These are phyloP conservation scores for Camarhynchus parvulus DNA, from an alignment of 2,113 vertebrate genomes.

Conservation along the genomic window DNA sequence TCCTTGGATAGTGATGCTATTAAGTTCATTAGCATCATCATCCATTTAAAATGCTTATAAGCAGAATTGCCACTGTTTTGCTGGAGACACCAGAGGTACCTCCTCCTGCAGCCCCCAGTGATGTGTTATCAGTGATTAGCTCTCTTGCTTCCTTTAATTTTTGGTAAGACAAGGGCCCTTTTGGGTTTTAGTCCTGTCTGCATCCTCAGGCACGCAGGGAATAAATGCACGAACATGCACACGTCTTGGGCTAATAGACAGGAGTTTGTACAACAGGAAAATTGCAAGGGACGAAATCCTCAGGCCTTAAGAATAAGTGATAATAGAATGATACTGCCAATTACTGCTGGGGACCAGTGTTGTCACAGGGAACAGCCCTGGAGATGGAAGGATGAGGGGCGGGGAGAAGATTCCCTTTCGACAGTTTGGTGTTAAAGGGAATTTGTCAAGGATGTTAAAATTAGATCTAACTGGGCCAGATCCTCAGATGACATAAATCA, in stretches of 20 bases:
- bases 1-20: constrained; percentile 68
- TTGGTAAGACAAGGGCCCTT: background rate
- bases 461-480: constrained; percentile 40
- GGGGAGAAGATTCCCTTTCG: background rate
- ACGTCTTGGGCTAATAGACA: background rate
- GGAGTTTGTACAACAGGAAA: constrained; percentile 50
- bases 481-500: constrained; percentile 50
- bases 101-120: background rate
- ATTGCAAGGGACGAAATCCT: constrained; percentile 49
- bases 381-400: background rate
- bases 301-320: constrained; percentile 42
- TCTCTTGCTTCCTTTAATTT: background rate
- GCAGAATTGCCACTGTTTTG: background rate
- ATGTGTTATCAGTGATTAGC: background rate
- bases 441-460: constrained; percentile 58
- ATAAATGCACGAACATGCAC: background rate
- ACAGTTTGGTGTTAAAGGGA: background rate
- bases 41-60: constrained; percentile 52
- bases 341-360: constrained; percentile 44
- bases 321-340: constrained; percentile 58
- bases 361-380: constrained; percentile 28
- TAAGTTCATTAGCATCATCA: constrained; percentile 68
- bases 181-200: background rate
- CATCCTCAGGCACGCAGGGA: background rate
- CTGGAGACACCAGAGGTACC: background rate